Evolutionary conservation across 2,113 vertebrate species (phyloP), one percentile per base, ranked within the genome.

Genomic region (Zosterops japonicus): DNA sequence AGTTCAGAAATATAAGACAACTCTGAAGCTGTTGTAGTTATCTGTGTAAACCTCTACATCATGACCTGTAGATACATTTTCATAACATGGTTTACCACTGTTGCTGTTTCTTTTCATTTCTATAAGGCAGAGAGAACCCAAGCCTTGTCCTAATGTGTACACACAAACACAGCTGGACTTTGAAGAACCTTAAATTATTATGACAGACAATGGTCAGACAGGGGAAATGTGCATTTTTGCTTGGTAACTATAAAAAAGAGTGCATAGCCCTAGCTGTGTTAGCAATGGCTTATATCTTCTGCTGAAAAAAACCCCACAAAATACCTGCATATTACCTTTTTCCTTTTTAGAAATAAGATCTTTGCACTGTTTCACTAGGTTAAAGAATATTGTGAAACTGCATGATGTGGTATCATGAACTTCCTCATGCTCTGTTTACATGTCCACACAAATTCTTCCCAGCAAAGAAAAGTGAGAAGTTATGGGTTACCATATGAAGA

Each of bases 361-460:
- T 83, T 33, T 86, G 44, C 15, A 41, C 31, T 15, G 13, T 42
- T 63, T 29, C 81, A 41, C n/a, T 20, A 76, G 8, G 12, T 42
- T 78, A 78, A 87, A 94, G 41, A 35, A 53, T 3, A 29, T 65
- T 71, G 46, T 70, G 76, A 86, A 86, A 78, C 27, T 60, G 60
- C 44, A 17, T 25, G 46, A 68, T 28, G 16, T 24, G 36, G 33
- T 44, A 91, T 39, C 2, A 4, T 16, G 31, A 87, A 95, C 90
- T 90, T 93, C 93, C 85, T 92, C 86, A 94, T 96, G 94, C 70
- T 65, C 18, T 82, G 79, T 93, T 95, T 96, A 90, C 11, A 46
- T 93, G 85, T 87, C 57, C 52, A 96, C 35, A 1, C 71, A 74
- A 83, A 96, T 89, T 68, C 70, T 96, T 92, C 91, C 60, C 80